Percentiles rank a stretch among this genome's conserved stretches.
phyloP scores from a whole-genome alignment of 2,797 vertebrate genomes.

The Philypnodon macrostomus region DNA sequence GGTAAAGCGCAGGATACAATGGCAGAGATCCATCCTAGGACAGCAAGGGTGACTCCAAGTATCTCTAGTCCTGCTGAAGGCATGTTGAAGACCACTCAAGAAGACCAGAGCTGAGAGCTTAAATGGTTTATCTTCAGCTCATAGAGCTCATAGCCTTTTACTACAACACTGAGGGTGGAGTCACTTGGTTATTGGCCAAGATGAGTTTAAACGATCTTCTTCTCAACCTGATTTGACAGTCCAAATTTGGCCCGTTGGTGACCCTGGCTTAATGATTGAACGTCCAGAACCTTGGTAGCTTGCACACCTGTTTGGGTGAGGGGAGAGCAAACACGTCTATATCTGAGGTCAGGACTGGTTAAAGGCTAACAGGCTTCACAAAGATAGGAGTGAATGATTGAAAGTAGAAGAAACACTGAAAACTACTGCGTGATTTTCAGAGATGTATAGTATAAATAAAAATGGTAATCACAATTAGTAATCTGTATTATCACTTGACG shows the following conservation, averaged over 20 bases:
- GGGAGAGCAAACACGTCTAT: conserved; percentile 57
- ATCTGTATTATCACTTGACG: no score
- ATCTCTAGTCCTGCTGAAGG: conserved; percentile 86
- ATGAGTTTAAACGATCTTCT: conserved; percentile 36
- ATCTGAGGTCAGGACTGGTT: conserved; percentile 54
- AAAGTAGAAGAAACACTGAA: conserved; percentile 10
- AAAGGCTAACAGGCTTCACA: conserved; percentile 65
- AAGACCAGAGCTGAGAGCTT: background rate
- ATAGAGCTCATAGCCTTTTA: conserved; percentile 36
- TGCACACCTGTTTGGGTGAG: conserved; percentile 50
- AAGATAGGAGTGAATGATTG: conserved; percentile 51
- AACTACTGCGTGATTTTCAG: conserved; percentile 1
- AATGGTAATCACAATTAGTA: no score
- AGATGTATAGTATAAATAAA: no score
- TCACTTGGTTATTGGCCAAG: conserved; percentile 52
- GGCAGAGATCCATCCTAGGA: conserved; percentile 84
- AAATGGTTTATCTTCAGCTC: conserved; percentile 8
- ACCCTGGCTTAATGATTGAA: conserved; percentile 69
- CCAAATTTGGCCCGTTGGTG: conserved; percentile 42
- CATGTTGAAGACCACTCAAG: conserved; percentile 57
- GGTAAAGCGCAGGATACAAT: conserved; percentile 83
- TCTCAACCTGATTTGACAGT: conserved; percentile 29
- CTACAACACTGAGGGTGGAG: conserved; percentile 60
- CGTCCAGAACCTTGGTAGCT: conserved; percentile 36
- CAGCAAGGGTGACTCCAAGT: conserved; percentile 77